Evolutionary conservation across 2,113 vertebrate genomes (phyloP), one percentile per base, ranked within the genome.

Genomic region (Ardeotis arabs): DNA sequence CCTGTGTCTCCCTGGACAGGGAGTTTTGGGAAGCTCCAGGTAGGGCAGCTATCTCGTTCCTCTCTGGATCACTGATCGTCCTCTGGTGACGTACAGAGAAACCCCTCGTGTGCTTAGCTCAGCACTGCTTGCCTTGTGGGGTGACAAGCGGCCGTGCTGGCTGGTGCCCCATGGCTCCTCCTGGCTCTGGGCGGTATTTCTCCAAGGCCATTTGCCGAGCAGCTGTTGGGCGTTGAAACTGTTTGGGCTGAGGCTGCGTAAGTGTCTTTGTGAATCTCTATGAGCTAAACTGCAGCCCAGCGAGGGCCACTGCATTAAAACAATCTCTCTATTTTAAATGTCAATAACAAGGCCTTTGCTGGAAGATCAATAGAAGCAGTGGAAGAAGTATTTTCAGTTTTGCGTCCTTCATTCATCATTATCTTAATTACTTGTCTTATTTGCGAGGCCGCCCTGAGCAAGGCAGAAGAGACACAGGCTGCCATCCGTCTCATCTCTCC

Each of bases 371-470:
- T 69, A 94, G 83, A 72, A 84, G 55, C 80, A 76, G 77, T 37
- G 66, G 89, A 90, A 89, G 94, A 92, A 74, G 77, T 66, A 76
- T 96, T 98, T 97, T 94, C 94, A 88, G 73, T 66, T 90, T 79
- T 67, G 63, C 90, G 72, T 88, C 89, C 66, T 96, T 97, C 93
- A 92, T 97, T 97, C 92, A 72, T 98, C 93, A 83, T 96, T 84
- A 96, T 66, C 95, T 96, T 92, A 84, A 62, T 75, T 78, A 72
- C 79, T 95, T 62, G 63, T 80, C 72, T 87, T 6, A 6, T 79
- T 91, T 33, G 39, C 3, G 20, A 62, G 59, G 53, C 69, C 86
- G 63, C 77, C 70, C 87, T 15, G 39, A 83, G 87, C 59, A n/a
- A 14, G 37, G 39, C 39, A 19, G 29, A 25, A 59, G 29, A 60